These are phyloP conservation scores for Macrobrachium nipponense DNA, from an alignment of 1,140 invertebrate genomes.

Conservation along the genomic window DNA sequence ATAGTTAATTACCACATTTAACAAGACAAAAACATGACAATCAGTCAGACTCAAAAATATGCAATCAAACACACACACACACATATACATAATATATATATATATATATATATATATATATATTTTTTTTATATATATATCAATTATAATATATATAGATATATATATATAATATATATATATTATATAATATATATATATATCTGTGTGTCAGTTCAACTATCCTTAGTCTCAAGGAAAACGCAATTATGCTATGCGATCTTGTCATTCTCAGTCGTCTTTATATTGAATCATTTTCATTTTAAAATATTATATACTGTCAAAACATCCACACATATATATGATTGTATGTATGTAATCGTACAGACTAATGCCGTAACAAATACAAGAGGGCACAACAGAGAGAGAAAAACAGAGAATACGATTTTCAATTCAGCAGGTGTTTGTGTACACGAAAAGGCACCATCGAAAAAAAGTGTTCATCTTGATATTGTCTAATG, in stretches of 20 bases:
- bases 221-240: background rate
- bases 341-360: no score
- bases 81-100: background rate
- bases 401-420: no score
- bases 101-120: constrained; percentile 6
- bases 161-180: background rate
- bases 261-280: background rate
- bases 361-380: no score
- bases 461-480: no score
- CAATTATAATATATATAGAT: background rate
- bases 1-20: background rate
- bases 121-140: background rate
- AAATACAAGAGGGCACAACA: no score
- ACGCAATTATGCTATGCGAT: background rate
- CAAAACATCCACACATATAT: no score
- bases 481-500: no score
- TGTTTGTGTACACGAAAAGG: no score
- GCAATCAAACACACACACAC: constrained; percentile 13
- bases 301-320: no score
- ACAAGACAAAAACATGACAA: background rate
- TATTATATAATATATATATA: background rate
- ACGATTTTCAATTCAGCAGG: no score
- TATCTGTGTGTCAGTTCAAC: background rate
- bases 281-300: background rate
- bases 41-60: background rate